These are phyloP conservation scores for Chlamydotis undulata DNA, from an alignment of 2,113 vertebrate species.

Conservation along the genomic window DNA sequence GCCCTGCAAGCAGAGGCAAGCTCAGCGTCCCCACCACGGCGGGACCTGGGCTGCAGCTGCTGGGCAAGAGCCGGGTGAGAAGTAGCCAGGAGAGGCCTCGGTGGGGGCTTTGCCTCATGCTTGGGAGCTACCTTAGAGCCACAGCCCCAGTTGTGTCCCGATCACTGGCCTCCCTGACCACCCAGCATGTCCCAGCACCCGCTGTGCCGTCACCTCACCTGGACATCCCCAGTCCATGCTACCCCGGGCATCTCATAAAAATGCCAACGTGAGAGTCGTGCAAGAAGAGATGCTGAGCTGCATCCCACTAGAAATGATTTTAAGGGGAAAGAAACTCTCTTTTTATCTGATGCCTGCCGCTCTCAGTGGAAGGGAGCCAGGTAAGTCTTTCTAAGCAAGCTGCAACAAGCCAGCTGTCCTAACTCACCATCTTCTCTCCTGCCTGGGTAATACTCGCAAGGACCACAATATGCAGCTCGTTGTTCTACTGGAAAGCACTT, in stretches of 20 bases:
- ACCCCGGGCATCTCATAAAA: rapidly evolving
- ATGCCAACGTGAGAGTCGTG: rapidly evolving
- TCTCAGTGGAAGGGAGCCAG: not conserved
- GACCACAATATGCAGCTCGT: rapidly evolving
- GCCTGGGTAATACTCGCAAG: not conserved
- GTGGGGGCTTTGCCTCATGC: not conserved
- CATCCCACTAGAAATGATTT: not conserved
- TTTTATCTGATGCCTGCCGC: not conserved
- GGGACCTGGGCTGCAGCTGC: not conserved
- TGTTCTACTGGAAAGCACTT: not conserved
- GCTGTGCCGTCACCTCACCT: rapidly evolving
- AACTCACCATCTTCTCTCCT: not conserved
- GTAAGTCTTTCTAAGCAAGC: not conserved
- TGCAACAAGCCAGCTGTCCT: not conserved
- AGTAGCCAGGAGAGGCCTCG: not conserved
- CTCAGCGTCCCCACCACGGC: too few relatives aligned
- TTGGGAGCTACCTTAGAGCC: not conserved
- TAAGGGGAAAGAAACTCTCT: not conserved
- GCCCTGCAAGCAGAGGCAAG: rapidly evolving
- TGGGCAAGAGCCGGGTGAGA: not conserved
- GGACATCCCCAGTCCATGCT: not conserved
- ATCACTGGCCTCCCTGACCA: rapidly evolving
- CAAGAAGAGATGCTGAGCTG: not conserved
- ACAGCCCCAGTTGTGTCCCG: not conserved
- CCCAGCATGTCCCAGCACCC: not conserved